Percentiles rank a stretch among this genome's conserved stretches.
Conservation (phyloP, 2,888 invertebrate genomes). For the Sminthurinus aureus region DNA sequence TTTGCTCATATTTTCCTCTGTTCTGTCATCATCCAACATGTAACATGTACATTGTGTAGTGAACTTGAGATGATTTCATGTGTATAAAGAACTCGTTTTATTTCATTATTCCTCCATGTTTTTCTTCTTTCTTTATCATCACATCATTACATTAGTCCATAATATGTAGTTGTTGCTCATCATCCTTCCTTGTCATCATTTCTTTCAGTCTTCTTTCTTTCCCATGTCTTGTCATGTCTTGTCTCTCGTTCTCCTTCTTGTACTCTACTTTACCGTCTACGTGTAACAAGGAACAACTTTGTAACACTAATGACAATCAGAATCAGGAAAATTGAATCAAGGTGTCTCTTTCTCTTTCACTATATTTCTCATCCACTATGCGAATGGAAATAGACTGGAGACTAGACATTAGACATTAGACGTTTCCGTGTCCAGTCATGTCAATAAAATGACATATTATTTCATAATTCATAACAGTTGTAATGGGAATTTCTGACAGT, state of each 20-base stretch:
- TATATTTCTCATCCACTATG: background rate
- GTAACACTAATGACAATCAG: constrained; percentile 26
- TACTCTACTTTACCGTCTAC: background rate
- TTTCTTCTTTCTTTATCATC: background rate
- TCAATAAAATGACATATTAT: background rate
- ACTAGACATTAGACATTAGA: background rate
- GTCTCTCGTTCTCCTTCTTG: background rate
- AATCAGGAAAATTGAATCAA: constrained; percentile 30
- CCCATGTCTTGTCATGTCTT: background rate
- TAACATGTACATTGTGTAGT: background rate
- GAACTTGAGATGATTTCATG: background rate
- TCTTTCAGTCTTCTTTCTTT: background rate
- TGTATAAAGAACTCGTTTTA: background rate
- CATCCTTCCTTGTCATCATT: constrained; percentile 6
- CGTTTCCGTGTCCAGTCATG: background rate
- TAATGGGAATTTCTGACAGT: background rate
- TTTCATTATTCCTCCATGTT: constrained; percentile 15
- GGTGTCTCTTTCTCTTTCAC: constrained; percentile 18
- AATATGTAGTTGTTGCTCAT: too few relatives aligned
- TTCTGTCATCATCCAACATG: too few relatives aligned
- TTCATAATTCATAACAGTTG: background rate
- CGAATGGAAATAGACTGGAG: too few relatives aligned
- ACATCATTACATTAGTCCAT: too few relatives aligned
- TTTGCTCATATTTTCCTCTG: too few relatives aligned
- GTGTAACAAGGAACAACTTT: constrained; percentile 5